Evolutionary conservation across 2,888 invertebrate genomes (phyloP), one percentile per base, ranked within the genome.

Genomic region (Microdon myrmicae): DNA sequence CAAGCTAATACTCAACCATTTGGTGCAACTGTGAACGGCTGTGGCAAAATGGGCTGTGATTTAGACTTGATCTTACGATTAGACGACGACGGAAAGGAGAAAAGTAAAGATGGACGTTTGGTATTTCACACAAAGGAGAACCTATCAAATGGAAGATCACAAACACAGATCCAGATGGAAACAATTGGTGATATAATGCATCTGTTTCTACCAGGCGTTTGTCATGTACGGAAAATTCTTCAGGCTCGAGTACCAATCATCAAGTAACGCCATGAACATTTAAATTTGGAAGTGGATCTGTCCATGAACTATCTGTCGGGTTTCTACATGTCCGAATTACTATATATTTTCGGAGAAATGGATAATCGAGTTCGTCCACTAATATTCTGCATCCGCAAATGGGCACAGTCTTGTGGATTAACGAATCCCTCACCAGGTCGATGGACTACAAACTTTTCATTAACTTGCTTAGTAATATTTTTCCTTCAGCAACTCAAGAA

Each of bases 1-100:
- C 81, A 84, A 49, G 83, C 88, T 23, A 80, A 81, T 34, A 88
- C 90, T 1, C 80, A 85, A 47, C 94, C 94, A 0, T 96, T 95
- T 80, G 96, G 96, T 0, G 96, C 95, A 0, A 89, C 93, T 0
- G 89, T 94, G 0, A 95, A 92, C 82, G 92, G 94, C 0, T 94
- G 90, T 77, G 95, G 95, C 3, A 89, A 85, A 78, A 85, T 86
- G 80, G 88, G 88, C 35, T 91, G 91, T 78, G 95, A 95, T 77
- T 80, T 94, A 49, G 94, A 94, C 79, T 81, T 94, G 67, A 86
- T 90, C 20, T 71, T 87, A 44, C 76, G 82, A 45, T 76, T 86
- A 10, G 78, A 81, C 68, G 70, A 75, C 19, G 74, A 80, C 39
- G 47, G 54, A 2, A 43, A 60, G 2, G 55, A 9, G n/a, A 45